These are phyloP conservation scores for Pangasianodon gigas DNA, from an alignment of 2,113 vertebrate genomes.

Conservation along the genomic window DNA sequence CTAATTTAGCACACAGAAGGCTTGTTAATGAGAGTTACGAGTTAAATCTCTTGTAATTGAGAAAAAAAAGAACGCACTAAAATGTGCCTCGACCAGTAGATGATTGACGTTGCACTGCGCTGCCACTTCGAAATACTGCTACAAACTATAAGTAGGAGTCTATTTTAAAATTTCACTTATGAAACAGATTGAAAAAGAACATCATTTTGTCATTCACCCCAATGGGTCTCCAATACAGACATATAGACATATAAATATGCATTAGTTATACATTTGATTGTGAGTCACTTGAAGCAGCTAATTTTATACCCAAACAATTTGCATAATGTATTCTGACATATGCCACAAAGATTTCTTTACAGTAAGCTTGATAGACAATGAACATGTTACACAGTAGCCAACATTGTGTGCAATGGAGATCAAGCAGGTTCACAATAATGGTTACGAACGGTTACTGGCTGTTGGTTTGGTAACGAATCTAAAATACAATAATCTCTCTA, in stretches of 20 bases:
- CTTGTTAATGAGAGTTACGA: background rate
- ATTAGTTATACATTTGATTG: background rate
- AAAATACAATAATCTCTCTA: conserved; percentile 6
- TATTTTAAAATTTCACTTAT: background rate
- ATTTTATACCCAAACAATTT: conserved; percentile 6
- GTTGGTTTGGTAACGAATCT: background rate
- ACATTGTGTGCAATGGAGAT: conserved; percentile 15
- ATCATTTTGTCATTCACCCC: background rate
- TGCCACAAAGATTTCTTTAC: conserved; percentile 25
- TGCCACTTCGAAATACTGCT: conserved; percentile 18
- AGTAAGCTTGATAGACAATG: background rate
- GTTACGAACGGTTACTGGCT: conserved; percentile 22
- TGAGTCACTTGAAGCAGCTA: background rate
- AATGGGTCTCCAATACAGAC: background rate
- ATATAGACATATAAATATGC: background rate
- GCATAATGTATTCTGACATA: background rate
- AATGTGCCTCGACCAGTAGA: background rate
- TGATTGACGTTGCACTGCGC: background rate
- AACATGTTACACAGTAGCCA: conserved; percentile 26
- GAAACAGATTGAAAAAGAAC: background rate
- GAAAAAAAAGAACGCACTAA: background rate
- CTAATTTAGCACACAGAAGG: conserved; percentile 1
- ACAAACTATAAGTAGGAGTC: background rate
- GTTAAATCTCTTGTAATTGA: background rate
- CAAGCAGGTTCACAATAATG: conserved; percentile 27